Base-by-base conservation (phyloP, 37 sponge, comb jelly and placozoan species). In the Theonella swinhoei region DNA sequence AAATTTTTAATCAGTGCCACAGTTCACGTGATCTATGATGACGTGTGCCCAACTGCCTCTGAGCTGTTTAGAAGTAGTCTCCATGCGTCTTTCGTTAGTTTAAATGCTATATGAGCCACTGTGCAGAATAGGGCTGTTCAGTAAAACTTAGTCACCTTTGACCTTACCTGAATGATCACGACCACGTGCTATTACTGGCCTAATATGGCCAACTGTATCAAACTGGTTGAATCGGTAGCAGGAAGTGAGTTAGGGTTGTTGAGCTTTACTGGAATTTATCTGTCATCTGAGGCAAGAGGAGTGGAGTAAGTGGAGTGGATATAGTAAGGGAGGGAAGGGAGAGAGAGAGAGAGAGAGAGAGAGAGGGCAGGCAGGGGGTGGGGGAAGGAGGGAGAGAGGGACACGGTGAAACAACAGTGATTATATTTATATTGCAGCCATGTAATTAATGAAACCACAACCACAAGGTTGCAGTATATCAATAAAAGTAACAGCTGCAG, bases 161-260 rank as follows among this genome's bases (percentile, higher is more conserved):
- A n/a, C 90, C 31, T 94, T 94, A 31, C 91, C 84, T 0, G 36
- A 75, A 31, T 29, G 29, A 8, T 34, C 41, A 9, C 36, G 60
- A 9, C 83, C 89, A 26, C 88, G 71, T 14, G 64, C 84, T 17
- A 31, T 69, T 89, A 84, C 73, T 94, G 94, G 94, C 94, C 94
- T 1, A 87, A 62, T 19, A 87, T 86, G 79, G 31, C 31, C 7
- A 83, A 80, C 68, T 94, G 94, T 76, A 35, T 90, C 35, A 72
- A 77, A 0, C 64, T 94, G 8, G 82, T 87, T 28, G 30, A 76
- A 65, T 40, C 42, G 19, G 7, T 78, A 43, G 74, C 42, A 26
- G 34, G 23, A 0, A 72, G 32, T 28, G 34, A 30, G 3, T 67
- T 31, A 7, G 60, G 39, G 37, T 68, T 63, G 20, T 72, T 70